phyloP scores from a whole-genome alignment of 2,113 vertebrate genomes.

The Thryonomys swinderianus region DNA sequence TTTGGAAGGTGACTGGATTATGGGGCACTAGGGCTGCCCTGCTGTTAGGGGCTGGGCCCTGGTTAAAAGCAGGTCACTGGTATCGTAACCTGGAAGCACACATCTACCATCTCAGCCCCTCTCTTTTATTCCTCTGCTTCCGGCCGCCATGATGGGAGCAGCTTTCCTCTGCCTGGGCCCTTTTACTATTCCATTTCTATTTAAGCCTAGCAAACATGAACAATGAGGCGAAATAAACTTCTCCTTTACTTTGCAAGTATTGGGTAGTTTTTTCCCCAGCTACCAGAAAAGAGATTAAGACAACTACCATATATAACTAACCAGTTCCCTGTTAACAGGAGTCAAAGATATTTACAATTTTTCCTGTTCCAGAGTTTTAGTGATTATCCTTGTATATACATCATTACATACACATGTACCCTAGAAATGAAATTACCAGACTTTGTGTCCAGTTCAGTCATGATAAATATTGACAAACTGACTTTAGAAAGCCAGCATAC shows the following conservation, averaged over 20 bases:
- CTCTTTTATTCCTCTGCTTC: neutral
- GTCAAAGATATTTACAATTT: neutral
- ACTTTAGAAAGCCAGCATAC: neutral
- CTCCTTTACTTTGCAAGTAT: neutral
- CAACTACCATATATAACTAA: neutral
- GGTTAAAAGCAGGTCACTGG: neutral
- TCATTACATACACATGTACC: constrained; percentile 6
- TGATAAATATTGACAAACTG: constrained; percentile 11
- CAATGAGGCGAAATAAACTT: neutral
- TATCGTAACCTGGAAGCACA: neutral
- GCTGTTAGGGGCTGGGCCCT: neutral
- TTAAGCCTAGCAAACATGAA: neutral
- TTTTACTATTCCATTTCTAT: neutral
- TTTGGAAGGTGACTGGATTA: neutral
- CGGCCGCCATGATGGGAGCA: neutral
- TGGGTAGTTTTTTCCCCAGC: neutral
- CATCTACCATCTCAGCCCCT: neutral
- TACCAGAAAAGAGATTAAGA: neutral
- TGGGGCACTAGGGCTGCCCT: neutral
- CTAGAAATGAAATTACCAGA: constrained; percentile 19
- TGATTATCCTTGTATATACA: neutral
- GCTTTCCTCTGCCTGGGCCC: neutral
- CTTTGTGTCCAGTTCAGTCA: neutral
- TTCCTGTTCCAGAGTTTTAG: neutral
- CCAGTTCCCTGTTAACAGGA: neutral